Evolutionary conservation across 2,888 invertebrate genomes (phyloP).

Genomic region (Dynastes grantii): DNA sequence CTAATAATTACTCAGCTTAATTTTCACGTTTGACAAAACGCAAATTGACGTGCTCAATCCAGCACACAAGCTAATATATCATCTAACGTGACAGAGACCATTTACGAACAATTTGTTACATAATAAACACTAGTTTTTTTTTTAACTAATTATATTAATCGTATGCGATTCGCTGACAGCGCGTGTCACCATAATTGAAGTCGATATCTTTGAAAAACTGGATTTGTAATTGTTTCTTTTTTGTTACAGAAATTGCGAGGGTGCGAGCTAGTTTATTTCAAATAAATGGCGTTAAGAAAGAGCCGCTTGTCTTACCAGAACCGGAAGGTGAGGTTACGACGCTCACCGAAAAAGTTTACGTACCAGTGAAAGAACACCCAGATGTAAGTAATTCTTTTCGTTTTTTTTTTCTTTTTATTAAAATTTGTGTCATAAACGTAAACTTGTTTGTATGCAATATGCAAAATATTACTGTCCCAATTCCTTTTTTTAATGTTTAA

Average conservation of each 20-base stretch:
- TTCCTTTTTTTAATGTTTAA: too few relatives aligned
- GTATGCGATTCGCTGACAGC: background rate
- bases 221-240: background rate
- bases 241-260: slow-evolving; percentile 95
- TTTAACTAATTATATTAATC: slow-evolving; percentile 3
- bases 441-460: too few relatives aligned
- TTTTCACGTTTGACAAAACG: background rate
- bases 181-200: background rate
- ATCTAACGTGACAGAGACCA: background rate
- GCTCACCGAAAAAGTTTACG: slow-evolving; percentile 99
- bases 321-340: slow-evolving; percentile 92
- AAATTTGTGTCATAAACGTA: too few relatives aligned
- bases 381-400: slow-evolving; percentile 86
- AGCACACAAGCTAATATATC: background rate
- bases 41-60: background rate
- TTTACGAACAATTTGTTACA: slow-evolving; percentile 13
- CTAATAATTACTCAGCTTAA: background rate
- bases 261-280: slow-evolving; percentile 98
- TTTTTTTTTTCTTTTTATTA: too few relatives aligned
- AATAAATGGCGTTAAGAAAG: slow-evolving; percentile 97
- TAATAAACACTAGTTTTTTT: slow-evolving; percentile 4
- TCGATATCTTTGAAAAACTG: background rate
- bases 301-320: slow-evolving; percentile 92
- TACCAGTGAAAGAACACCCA: slow-evolving; percentile 99
- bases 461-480: too few relatives aligned